Conservation (phyloP, 2,888 invertebrate species). For the Dicyrtoma fusca region DNA sequence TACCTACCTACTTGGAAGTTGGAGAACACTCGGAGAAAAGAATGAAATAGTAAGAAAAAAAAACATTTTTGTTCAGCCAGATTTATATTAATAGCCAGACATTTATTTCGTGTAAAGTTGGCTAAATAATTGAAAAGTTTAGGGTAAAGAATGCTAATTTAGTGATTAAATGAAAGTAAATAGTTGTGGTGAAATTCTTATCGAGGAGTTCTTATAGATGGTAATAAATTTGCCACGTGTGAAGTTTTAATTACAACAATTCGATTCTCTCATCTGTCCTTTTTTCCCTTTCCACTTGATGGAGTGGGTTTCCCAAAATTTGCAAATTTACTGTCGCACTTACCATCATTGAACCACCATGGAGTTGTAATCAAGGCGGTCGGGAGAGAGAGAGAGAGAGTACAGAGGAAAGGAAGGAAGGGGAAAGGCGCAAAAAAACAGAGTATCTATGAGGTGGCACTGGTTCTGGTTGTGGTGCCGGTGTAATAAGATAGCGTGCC, state of each 20-base stretch:
- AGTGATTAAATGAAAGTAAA: slow-evolving; percentile 27
- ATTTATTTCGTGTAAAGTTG: slow-evolving; percentile 15
- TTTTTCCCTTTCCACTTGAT: not conserved
- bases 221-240: slow-evolving; percentile 35
- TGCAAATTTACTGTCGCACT: slow-evolving; percentile 34
- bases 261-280: slow-evolving; percentile 12
- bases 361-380: not conserved
- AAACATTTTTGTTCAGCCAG: slow-evolving; percentile 15
- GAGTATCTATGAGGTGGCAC: too few species aligned
- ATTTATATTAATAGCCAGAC: slow-evolving; percentile 26
- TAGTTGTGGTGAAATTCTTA: slow-evolving; percentile 35
- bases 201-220: slow-evolving; percentile 14
- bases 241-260: slow-evolving; percentile 23
- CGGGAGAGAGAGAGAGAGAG: not conserved
- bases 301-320: slow-evolving; percentile 25
- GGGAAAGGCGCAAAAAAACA: too few species aligned
- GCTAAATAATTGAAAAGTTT: slow-evolving; percentile 33
- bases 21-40: not conserved
- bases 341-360: too few species aligned
- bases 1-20: too few species aligned
- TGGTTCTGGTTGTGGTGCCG: too few species aligned
- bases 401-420: not conserved
- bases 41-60: slow-evolving; percentile 18
- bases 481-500: too few species aligned
- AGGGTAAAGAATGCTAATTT: slow-evolving; percentile 35